Conservation (phyloP, 2,797 vertebrate species). For the Anniella stebbinsi region DNA sequence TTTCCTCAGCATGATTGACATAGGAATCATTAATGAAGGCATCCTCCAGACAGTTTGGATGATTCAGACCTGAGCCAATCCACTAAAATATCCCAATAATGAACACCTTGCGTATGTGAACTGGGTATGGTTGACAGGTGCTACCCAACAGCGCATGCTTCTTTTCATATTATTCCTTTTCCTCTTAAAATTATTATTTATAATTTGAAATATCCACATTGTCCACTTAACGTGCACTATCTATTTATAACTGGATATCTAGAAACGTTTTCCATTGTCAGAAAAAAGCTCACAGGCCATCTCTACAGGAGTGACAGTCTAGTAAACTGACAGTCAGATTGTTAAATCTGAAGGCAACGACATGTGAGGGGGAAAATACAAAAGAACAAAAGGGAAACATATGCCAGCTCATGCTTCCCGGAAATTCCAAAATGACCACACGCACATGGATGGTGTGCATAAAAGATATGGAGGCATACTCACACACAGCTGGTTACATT, state of each 20-base stretch:
- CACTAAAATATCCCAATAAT: background rate
- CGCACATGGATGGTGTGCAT: background rate
- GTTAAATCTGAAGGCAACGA: background rate
- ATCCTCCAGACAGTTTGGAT: background rate
- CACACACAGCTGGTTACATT: background rate
- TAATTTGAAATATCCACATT: background rate
- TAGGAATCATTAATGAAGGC: too few species aligned
- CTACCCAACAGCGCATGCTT: background rate
- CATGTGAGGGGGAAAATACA: background rate
- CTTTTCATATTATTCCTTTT: background rate
- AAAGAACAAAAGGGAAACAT: background rate
- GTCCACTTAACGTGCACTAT: background rate
- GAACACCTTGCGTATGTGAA: background rate
- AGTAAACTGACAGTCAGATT: background rate
- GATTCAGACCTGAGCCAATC: background rate
- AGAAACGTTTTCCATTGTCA: background rate
- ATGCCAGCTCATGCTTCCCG: background rate
- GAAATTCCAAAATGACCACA: background rate
- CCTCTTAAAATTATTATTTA: background rate
- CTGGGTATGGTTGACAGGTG: background rate
- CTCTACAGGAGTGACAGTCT: background rate
- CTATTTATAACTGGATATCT: too few species aligned
- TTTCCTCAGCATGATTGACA: background rate
- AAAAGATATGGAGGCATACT: background rate
- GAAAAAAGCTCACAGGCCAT: background rate